Conservation (phyloP, 2,888 invertebrate species). For the Leptinotarsa peninsularis region DNA sequence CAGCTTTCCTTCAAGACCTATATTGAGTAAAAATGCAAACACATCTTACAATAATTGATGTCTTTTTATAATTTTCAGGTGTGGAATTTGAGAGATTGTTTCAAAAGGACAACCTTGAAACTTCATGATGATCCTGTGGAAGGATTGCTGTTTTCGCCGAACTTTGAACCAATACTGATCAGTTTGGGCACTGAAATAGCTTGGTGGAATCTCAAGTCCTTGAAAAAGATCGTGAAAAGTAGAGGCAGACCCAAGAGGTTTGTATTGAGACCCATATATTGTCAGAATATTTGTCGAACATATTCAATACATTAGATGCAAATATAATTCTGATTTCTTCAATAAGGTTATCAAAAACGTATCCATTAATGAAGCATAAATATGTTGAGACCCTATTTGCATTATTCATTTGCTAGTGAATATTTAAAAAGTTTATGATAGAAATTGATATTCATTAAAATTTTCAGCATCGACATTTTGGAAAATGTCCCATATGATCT, state of each 20-base stretch:
- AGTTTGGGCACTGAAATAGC: slow-evolving; percentile 72
- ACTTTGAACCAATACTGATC: slow-evolving; percentile 68
- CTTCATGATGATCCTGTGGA: slow-evolving; percentile 71
- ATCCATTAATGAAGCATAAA: too few relatives aligned
- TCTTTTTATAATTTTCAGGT: slow-evolving; percentile 36
- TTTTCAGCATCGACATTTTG: slow-evolving; percentile 46
- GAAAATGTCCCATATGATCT: slow-evolving; percentile 30
- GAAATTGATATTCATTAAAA: background rate
- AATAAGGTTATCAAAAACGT: too few relatives aligned
- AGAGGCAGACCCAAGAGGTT: slow-evolving; percentile 42
- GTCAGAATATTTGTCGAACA: too few relatives aligned
- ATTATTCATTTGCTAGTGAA: too few relatives aligned
- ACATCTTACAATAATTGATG: background rate
- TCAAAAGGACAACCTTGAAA: slow-evolving; percentile 55
- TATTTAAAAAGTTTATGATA: too few relatives aligned
- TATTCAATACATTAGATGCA: too few relatives aligned
- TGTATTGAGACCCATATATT: background rate
- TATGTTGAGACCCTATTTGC: too few relatives aligned
- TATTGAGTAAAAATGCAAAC: too few relatives aligned
- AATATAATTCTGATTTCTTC: too few relatives aligned
- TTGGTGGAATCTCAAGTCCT: slow-evolving; percentile 68
- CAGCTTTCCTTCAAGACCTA: too few relatives aligned
- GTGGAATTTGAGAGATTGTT: slow-evolving; percentile 37
- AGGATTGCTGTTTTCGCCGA: slow-evolving; percentile 69
- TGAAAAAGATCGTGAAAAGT: slow-evolving; percentile 35